phyloP scores from a whole-genome alignment of 2,113 vertebrate genomes.

The Phocoena phocoena region DNA sequence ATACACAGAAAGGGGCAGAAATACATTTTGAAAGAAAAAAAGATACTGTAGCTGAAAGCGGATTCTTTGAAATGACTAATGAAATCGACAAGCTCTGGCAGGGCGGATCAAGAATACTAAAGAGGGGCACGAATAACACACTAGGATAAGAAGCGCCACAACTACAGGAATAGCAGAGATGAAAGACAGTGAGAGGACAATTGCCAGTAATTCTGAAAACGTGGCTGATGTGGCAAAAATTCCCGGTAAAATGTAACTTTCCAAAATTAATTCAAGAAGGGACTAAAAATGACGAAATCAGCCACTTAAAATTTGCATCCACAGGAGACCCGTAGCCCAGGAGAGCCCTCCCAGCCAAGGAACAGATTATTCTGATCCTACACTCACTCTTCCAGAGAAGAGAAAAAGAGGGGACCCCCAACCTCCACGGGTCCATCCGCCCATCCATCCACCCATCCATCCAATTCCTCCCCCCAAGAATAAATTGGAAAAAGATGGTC shows the following conservation, averaged over 20 bases:
- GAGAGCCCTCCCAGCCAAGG: not conserved
- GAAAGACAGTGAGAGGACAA: accelerated
- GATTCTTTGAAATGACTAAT: not conserved
- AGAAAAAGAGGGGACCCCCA: not conserved
- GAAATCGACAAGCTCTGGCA: not conserved
- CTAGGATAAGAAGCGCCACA: not conserved
- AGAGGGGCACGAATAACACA: too few species aligned
- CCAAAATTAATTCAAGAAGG: not conserved
- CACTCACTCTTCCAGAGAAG: not conserved
- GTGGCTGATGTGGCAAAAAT: accelerated
- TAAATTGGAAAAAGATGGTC: not conserved
- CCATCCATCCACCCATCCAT: not conserved
- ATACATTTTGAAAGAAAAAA: too few species aligned
- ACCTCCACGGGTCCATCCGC: accelerated
- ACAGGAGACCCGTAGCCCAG: not conserved
- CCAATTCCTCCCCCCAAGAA: not conserved
- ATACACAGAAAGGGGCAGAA: not conserved
- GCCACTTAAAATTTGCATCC: not conserved
- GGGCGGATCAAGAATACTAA: too few species aligned
- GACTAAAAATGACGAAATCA: not conserved
- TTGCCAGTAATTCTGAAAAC: not conserved
- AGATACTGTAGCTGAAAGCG: accelerated
- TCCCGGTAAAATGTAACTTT: not conserved
- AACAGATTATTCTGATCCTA: not conserved
- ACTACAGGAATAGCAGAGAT: not conserved